These are phyloP conservation scores for Drosophila ogumai DNA, from an alignment of 1,140 invertebrate species.

Conservation along the genomic window DNA sequence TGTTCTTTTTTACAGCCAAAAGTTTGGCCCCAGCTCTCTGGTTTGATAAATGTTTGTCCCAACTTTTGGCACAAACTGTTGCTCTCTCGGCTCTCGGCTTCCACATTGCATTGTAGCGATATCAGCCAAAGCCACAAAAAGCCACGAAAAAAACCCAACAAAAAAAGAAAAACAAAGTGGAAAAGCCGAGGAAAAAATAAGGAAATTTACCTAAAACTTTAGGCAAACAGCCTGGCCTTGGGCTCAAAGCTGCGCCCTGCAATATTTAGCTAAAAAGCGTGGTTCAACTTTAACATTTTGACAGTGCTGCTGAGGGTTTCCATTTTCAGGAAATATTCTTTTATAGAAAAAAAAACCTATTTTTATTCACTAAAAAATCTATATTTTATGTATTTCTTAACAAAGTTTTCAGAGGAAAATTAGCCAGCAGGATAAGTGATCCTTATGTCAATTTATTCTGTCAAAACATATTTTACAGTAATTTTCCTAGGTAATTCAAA, in stretches of 20 bases:
- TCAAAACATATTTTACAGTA: not conserved
- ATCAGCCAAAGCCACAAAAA: slow-evolving; percentile 46
- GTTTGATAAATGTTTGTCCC: slow-evolving; percentile 76
- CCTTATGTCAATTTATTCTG: not conserved
- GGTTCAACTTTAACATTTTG: slow-evolving; percentile 17
- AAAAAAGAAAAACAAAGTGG: slow-evolving; percentile 26
- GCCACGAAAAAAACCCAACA: slow-evolving; percentile 1
- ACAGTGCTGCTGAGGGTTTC: not conserved
- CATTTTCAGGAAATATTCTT: too few species aligned
- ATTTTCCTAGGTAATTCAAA: not conserved
- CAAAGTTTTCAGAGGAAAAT: not conserved
- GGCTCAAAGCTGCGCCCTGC: slow-evolving; percentile 11
- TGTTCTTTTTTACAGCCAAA: slow-evolving; percentile 40
- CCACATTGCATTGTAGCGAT: slow-evolving; percentile 51
- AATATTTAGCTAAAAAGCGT: slow-evolving; percentile 23
- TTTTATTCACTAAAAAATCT: not conserved
- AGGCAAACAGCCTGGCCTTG: slow-evolving; percentile 58
- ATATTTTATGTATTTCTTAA: not conserved
- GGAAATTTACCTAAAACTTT: slow-evolving; percentile 77
- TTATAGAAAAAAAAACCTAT: too few species aligned
- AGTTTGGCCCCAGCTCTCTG: slow-evolving; percentile 47
- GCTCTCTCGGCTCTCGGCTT: slow-evolving; percentile 43
- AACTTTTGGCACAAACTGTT: slow-evolving; percentile 79
- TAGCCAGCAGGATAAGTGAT: not conserved
- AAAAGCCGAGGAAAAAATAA: slow-evolving; percentile 20